Percentiles rank a stretch among this genome's conserved stretches.
Conservation (phyloP, 2,797 vertebrate species). For the Myripristis murdjan region DNA sequence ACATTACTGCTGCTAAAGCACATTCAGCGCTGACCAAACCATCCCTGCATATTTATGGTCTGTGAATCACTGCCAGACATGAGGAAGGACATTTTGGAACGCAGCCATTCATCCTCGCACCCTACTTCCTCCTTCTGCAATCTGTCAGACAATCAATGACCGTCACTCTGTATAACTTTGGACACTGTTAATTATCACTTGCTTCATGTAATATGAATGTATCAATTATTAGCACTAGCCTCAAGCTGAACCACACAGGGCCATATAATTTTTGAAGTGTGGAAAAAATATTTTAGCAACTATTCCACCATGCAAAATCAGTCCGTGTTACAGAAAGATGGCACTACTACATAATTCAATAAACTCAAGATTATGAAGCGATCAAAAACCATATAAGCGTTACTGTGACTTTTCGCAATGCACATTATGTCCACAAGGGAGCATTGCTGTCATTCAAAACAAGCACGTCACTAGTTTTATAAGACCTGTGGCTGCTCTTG, state of each 20-base stretch:
- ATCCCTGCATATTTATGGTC: conserved; percentile 47
- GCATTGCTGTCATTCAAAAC: conserved; percentile 31
- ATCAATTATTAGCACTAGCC: not conserved
- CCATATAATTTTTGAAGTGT: not conserved
- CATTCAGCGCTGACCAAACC: conserved; percentile 54
- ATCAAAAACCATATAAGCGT: not conserved
- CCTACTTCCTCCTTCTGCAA: conserved; percentile 46
- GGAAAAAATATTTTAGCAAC: conserved; percentile 4
- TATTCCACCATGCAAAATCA: not conserved
- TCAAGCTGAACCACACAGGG: conserved; percentile 11
- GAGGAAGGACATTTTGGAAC: conserved; percentile 57
- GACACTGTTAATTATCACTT: conserved; percentile 21
- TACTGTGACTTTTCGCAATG: conserved; percentile 1
- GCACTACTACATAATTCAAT: not conserved
- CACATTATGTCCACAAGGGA: conserved; percentile 52
- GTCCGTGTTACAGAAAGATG: conserved; percentile 5
- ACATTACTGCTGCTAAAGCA: conserved; percentile 59
- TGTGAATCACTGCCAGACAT: conserved; percentile 64
- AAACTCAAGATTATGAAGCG: not conserved
- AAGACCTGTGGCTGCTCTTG: not conserved
- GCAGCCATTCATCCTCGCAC: conserved; percentile 54
- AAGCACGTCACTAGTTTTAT: no score
- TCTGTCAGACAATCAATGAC: conserved; percentile 58
- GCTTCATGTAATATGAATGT: conserved; percentile 8
- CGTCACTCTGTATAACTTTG: conserved; percentile 41